phyloP scores from a whole-genome alignment of 2,113 vertebrate genomes.

The Dasyornis broadbenti region DNA sequence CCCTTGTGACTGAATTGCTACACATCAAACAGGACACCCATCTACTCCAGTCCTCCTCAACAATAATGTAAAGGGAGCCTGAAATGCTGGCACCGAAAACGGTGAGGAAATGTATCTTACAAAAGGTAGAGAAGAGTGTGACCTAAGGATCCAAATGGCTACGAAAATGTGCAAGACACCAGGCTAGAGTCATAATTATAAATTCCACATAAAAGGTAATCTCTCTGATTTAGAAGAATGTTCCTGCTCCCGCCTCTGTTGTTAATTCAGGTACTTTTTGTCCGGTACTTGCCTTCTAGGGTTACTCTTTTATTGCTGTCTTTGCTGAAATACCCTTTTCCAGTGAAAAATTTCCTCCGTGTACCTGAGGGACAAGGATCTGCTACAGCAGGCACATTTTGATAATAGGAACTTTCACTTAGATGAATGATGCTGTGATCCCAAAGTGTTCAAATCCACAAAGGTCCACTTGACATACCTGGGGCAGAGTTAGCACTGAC shows the following conservation, averaged over 20 bases:
- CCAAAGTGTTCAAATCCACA: not conserved
- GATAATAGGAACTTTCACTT: not conserved
- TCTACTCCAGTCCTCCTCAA: not conserved
- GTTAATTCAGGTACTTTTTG: not conserved
- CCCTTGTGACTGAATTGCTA: not conserved
- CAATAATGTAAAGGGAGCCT: accelerated
- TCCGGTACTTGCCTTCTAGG: not conserved
- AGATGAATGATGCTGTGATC: not conserved
- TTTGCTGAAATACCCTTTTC: not conserved
- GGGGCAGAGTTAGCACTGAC: not conserved
- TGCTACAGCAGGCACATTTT: not conserved
- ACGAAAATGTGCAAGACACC: not conserved
- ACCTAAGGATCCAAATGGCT: not conserved
- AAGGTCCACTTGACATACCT: not conserved
- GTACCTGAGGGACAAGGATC: not conserved
- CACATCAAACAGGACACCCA: not conserved
- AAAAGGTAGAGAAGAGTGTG: not conserved
- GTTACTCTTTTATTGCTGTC: not conserved
- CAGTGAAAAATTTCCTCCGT: not conserved
- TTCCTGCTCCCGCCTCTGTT: not conserved
- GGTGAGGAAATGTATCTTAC: not conserved
- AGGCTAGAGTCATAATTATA: not conserved
- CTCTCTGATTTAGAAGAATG: not conserved
- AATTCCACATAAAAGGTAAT: not conserved
- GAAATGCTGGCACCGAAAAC: not conserved